Evolutionary conservation across 2,797 vertebrate genomes (phyloP).

Genomic region (Schizopygopsis pylzovi): DNA sequence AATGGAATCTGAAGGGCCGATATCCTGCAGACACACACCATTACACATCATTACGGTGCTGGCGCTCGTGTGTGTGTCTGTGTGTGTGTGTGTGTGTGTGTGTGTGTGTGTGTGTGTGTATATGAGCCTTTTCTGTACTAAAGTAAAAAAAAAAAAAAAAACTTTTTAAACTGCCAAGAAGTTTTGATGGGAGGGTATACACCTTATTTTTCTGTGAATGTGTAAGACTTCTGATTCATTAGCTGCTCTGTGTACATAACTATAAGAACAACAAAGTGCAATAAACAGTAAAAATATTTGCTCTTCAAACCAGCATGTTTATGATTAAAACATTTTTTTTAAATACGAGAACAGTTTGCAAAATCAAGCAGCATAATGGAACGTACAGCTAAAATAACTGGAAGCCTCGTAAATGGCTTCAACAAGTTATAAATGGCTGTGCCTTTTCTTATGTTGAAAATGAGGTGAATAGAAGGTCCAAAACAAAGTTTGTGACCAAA

Average conservation of each 20-base stretch:
- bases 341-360: not conserved
- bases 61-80: conserved; percentile 7
- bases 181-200: not conserved
- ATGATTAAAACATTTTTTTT: not conserved
- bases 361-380: not conserved
- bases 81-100: not conserved
- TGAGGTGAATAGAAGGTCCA: not conserved
- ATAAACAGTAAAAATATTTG: not conserved
- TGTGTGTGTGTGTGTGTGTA: too few species aligned
- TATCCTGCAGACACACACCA: conserved; percentile 56
- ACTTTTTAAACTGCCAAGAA: conserved; percentile 27
- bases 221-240: not conserved
- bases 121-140: not conserved
- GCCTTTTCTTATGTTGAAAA: not conserved
- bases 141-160: conserved; percentile 50
- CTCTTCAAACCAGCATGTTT: not conserved
- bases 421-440: not conserved
- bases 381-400: not conserved
- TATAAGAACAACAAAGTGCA: not conserved
- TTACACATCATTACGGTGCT: conserved; percentile 52
- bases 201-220: not conserved
- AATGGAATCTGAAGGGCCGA: conserved; percentile 54
- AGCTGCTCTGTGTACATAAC: not conserved
- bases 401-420: not conserved
- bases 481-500: not conserved